Evolutionary conservation across 2,113 vertebrate genomes (phyloP).

Genomic region (Orycteropus afer): DNA sequence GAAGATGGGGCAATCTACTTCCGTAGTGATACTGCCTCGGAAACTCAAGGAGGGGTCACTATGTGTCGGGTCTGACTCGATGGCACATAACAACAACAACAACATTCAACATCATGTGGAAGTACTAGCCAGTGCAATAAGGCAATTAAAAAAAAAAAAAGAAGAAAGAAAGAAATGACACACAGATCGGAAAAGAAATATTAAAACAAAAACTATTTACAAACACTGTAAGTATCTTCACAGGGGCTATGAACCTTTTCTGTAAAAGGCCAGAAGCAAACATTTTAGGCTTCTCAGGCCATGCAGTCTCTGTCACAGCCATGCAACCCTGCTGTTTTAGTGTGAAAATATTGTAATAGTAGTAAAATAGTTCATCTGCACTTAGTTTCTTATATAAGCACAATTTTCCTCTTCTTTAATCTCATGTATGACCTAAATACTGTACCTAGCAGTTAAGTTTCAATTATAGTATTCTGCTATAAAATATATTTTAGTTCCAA

Average conservation of each 20-base stretch:
- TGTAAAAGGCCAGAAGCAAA: not conserved
- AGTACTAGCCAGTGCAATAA: not conserved
- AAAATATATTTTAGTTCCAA: not conserved
- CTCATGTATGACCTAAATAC: not conserved
- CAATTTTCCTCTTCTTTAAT: not conserved
- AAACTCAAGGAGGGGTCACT: too few species aligned
- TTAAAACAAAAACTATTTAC: not conserved
- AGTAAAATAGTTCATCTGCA: not conserved
- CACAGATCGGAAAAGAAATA: not conserved
- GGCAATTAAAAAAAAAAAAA: not conserved
- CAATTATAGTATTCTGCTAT: not conserved
- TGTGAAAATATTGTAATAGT: not conserved
- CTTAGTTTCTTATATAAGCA: not conserved
- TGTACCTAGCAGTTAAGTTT: not conserved
- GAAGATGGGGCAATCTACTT: too few species aligned
- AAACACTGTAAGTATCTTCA: not conserved
- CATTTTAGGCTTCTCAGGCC: slow-evolving; percentile 1
- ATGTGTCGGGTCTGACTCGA: too few species aligned
- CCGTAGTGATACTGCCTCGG: too few species aligned
- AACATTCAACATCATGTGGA: not conserved
- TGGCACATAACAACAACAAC: too few species aligned
- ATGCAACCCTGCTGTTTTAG: not conserved
- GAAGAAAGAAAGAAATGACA: not conserved
- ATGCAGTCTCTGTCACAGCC: not conserved
- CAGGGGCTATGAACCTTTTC: not conserved